A percentile compares a stretch with the other conserved stretches of the same genome.
phyloP scores from a whole-genome alignment of 2,888 invertebrate genomes.

The Operophtera brumata region DNA sequence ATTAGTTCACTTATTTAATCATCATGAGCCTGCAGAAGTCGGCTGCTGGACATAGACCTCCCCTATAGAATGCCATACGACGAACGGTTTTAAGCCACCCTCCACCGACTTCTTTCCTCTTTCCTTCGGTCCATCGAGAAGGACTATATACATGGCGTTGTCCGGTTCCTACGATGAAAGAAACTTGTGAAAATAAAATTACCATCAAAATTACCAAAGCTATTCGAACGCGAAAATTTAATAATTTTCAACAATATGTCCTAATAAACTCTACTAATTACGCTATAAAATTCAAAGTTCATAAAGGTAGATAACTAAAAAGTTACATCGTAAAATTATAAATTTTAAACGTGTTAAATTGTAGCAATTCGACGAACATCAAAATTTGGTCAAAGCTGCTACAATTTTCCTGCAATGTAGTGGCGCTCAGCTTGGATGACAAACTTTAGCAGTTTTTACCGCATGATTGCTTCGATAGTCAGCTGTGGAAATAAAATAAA shows the following conservation, averaged over 20 bases:
- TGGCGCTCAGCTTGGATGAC: slow-evolving; percentile 22
- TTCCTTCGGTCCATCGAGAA: too few relatives aligned
- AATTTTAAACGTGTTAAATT: slow-evolving; percentile 22
- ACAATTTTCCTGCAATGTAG: slow-evolving; percentile 24
- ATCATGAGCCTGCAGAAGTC: too few relatives aligned
- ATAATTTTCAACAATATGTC: slow-evolving; percentile 1
- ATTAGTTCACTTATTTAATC: too few relatives aligned
- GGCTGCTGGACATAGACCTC: too few relatives aligned
- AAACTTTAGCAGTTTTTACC: slow-evolving; percentile 39
- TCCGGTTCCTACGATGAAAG: neutral
- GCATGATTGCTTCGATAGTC: slow-evolving; percentile 37
- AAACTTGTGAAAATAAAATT: neutral
- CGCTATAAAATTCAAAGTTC: slow-evolving; percentile 12
- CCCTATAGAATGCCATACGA: too few relatives aligned
- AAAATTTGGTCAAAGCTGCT: slow-evolving; percentile 29
- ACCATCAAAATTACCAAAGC: neutral
- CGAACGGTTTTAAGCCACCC: too few relatives aligned
- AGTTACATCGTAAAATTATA: slow-evolving; percentile 22
- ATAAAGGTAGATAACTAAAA: slow-evolving; percentile 17
- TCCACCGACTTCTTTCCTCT: too few relatives aligned
- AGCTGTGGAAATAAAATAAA: slow-evolving; percentile 20
- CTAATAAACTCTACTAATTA: slow-evolving; percentile 12
- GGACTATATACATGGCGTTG: too few relatives aligned
- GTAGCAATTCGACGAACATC: slow-evolving; percentile 28
- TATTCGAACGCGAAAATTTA: neutral